phyloP scores from a whole-genome alignment of 2,888 invertebrate species.

The Anarsia innoxiella region DNA sequence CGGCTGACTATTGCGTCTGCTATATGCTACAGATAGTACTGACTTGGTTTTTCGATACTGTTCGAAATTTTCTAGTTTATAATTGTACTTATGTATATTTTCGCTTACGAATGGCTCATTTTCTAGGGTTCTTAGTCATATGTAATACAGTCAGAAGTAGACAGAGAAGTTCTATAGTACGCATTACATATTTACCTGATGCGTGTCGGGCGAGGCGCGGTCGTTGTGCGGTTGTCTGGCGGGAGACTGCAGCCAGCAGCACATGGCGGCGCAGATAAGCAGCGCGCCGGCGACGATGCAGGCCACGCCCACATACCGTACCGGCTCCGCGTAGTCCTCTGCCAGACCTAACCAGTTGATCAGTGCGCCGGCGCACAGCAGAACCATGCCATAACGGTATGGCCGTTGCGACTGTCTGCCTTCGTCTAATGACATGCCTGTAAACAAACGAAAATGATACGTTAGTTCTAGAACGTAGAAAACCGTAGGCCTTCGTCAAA shows the following conservation, averaged over 20 bases:
- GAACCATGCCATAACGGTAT: slow-evolving; percentile 83
- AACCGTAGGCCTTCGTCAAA: no score
- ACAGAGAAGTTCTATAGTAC: no score
- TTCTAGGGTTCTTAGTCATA: no score
- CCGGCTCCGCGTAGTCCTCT: slow-evolving; percentile 82
- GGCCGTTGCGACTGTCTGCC: slow-evolving; percentile 81
- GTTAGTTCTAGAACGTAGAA: no score
- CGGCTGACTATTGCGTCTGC: no score
- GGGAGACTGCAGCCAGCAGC: slow-evolving; percentile 80
- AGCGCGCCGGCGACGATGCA: slow-evolving; percentile 84
- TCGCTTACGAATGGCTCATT: no score
- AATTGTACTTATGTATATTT: no score
- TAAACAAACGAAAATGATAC: slow-evolving; percentile 32
- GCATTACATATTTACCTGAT: no score
- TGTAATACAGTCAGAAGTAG: no score
- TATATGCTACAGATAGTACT: no score
- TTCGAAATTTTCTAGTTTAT: no score
- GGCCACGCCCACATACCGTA: slow-evolving; percentile 82
- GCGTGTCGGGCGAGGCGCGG: slow-evolving; percentile 61
- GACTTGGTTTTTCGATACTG: no score
- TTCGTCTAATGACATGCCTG: slow-evolving; percentile 80
- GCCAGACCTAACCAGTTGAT: slow-evolving; percentile 85
- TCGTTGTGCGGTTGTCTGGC: slow-evolving; percentile 61
- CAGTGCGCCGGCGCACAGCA: slow-evolving; percentile 81
- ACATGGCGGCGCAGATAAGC: slow-evolving; percentile 83